These are phyloP conservation scores for Cyphomyrus discorhynchus DNA, from an alignment of 2,113 vertebrate genomes.

Conservation along the genomic window DNA sequence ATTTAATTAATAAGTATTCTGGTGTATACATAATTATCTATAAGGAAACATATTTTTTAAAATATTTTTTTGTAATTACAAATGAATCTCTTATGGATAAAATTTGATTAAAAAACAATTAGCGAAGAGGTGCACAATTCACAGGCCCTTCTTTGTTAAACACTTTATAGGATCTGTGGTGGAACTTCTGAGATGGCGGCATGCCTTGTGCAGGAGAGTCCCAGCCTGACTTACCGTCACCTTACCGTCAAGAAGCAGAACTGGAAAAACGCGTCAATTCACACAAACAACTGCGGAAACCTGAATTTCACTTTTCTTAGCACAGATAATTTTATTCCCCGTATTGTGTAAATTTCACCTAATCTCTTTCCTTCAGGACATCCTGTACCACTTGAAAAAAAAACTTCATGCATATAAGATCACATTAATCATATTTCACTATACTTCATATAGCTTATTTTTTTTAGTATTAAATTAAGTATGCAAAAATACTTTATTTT, in stretches of 20 bases:
- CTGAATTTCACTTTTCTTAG: neutral
- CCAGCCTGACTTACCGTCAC: slow-evolving; percentile 67
- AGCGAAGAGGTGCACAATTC: neutral
- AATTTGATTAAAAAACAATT: neutral
- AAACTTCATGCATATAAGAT: neutral
- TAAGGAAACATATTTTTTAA: neutral
- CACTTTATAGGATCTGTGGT: slow-evolving; percentile 13
- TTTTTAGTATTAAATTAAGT: neutral
- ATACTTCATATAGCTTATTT: neutral
- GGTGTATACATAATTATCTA: neutral
- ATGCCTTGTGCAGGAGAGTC: slow-evolving; percentile 48
- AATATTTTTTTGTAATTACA: neutral
- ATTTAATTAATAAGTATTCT: neutral
- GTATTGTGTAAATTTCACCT: neutral
- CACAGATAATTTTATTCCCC: neutral
- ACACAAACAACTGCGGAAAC: neutral
- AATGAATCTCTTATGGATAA: neutral
- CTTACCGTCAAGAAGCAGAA: slow-evolving; percentile 32
- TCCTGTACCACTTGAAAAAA: neutral
- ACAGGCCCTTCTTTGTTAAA: neutral
- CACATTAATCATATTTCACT: neutral
- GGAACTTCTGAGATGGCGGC: slow-evolving; percentile 53
- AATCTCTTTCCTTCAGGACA: neutral
- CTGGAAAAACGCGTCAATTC: slow-evolving; percentile 11
- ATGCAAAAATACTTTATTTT: neutral